These are phyloP conservation scores for Nothoprocta pentlandii DNA, from an alignment of 2,113 vertebrate species.

Conservation along the genomic window DNA sequence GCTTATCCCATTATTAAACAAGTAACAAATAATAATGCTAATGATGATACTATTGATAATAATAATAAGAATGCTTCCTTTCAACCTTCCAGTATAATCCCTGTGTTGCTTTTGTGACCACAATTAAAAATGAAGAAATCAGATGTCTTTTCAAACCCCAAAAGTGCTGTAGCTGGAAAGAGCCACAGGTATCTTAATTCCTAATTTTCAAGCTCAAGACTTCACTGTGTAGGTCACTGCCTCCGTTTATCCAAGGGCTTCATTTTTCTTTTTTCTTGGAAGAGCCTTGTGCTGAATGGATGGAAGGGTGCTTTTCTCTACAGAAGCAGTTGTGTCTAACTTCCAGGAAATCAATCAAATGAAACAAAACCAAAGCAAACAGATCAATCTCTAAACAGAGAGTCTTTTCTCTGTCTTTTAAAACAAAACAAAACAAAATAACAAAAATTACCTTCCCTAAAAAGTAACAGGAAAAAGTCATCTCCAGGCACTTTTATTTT, in stretches of 20 bases:
- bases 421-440: background rate
- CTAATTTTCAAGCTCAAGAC: background rate
- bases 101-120: background rate
- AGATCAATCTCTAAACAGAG: constrained; percentile 15
- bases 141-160: background rate
- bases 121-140: background rate
- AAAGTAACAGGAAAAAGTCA: background rate
- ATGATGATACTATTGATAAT: background rate
- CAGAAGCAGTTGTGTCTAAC: background rate
- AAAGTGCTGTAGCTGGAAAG: background rate
- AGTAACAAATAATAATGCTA: background rate
- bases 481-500: background rate
- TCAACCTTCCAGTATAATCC: background rate
- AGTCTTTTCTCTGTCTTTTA: background rate
- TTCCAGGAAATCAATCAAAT: constrained; percentile 44
- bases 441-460: background rate
- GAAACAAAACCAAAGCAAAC: constrained; percentile 26
- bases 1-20: background rate
- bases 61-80: background rate
- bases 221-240: background rate
- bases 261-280: background rate
- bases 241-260: background rate
- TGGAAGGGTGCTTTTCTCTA: background rate
- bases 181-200: background rate
- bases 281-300: fast-evolving